These are phyloP conservation scores for Crax fasciolata DNA, from an alignment of 2,797 vertebrate species.

Conservation along the genomic window DNA sequence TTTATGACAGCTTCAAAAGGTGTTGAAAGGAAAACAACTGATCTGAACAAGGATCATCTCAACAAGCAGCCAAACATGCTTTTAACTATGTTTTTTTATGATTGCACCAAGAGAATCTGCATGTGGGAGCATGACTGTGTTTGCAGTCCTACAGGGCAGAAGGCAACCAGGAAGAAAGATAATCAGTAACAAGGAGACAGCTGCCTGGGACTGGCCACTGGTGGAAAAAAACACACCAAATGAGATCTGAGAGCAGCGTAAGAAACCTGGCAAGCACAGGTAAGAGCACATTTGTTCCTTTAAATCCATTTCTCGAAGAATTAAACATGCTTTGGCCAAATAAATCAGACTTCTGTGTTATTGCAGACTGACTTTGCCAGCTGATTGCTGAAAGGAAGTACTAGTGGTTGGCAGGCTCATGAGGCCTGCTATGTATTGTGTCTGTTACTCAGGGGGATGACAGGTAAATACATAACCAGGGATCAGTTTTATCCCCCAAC, in stretches of 20 bases:
- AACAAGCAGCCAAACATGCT: background rate
- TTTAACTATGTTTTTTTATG: background rate
- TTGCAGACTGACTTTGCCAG: background rate
- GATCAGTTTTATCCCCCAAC: background rate
- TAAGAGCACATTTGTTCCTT: background rate
- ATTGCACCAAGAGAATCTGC: background rate
- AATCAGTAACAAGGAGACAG: fast-evolving
- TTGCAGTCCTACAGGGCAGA: background rate
- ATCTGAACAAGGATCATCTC: background rate
- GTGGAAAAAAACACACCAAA: background rate
- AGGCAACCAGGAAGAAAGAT: background rate
- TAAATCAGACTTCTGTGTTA: background rate
- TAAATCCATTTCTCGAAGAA: background rate
- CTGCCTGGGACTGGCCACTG: background rate
- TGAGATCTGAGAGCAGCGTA: background rate
- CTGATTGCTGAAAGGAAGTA: background rate
- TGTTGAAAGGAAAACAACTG: background rate
- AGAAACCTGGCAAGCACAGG: background rate
- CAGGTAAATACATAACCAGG: background rate
- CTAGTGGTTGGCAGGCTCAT: background rate
- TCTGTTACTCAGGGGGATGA: background rate
- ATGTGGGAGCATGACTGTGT: background rate
- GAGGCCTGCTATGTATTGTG: background rate
- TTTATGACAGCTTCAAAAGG: background rate
- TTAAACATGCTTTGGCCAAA: background rate